These are phyloP conservation scores for Ptilorrhoa leucosticta DNA, from an alignment of 2,113 vertebrate species.

Conservation along the genomic window DNA sequence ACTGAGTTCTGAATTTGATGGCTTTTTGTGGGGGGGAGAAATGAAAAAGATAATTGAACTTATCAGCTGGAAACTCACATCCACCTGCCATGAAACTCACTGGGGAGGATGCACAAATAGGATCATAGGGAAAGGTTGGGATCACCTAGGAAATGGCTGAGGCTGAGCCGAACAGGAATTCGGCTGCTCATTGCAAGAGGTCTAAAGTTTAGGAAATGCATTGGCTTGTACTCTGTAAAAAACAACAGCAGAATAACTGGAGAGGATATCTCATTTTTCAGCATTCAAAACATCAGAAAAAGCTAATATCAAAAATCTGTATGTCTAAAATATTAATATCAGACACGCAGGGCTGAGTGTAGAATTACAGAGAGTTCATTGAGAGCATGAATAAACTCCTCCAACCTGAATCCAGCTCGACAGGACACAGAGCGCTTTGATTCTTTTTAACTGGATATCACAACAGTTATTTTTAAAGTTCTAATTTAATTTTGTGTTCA, in stretches of 20 bases:
- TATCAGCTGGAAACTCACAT: not conserved
- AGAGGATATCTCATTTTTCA: not conserved
- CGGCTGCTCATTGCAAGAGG: accelerated
- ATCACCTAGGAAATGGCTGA: not conserved
- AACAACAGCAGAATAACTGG: not conserved
- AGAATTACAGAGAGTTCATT: not conserved
- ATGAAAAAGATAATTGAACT: not conserved
- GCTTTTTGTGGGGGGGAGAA: accelerated
- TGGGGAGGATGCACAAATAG: not conserved
- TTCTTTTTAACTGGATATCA: not conserved
- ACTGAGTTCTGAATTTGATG: not conserved
- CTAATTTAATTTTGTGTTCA: not conserved
- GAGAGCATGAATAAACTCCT: not conserved
- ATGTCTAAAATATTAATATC: not conserved
- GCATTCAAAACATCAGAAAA: not conserved
- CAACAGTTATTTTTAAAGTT: not conserved
- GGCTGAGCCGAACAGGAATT: not conserved
- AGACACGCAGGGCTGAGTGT: not conserved
- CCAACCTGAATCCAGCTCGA: not conserved
- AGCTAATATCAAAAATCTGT: not conserved
- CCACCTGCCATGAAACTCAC: not conserved
- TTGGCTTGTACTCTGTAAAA: not conserved
- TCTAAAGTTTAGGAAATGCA: not conserved
- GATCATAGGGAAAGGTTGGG: accelerated
- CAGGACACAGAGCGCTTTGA: not conserved